Percentiles rank a stretch among this genome's conserved stretches.
Conservation (phyloP, 2,113 vertebrate species). For the Campylomormyrus tamandua region DNA sequence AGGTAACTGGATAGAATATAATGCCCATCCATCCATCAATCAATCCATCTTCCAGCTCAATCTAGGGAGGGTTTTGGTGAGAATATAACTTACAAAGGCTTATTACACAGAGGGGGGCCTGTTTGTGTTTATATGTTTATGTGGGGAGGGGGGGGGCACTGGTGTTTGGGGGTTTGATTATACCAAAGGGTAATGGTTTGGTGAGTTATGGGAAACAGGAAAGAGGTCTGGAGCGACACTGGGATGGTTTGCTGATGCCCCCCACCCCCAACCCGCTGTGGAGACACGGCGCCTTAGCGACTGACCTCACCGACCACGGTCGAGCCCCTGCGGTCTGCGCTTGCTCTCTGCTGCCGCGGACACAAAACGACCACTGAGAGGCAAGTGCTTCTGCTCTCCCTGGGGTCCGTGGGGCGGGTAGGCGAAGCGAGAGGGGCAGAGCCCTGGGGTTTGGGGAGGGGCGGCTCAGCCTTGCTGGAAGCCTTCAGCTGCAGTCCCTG, state of each 20-base stretch:
- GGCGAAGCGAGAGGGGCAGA: not conserved
- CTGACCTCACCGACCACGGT: not conserved
- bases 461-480: not conserved
- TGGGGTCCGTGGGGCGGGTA: not conserved
- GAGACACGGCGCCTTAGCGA: conserved; percentile 2
- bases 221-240: not conserved
- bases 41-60: not conserved
- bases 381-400: not conserved
- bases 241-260: not conserved
- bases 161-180: not conserved
- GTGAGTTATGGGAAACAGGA: not conserved
- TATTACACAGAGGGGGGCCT: not conserved
- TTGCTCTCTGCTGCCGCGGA: not conserved
- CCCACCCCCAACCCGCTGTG: not conserved
- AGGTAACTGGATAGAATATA: not conserved
- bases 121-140: not conserved
- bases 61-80: not conserved
- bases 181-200: not conserved
- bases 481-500: not conserved
- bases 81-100: not conserved
- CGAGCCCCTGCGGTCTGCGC: not conserved
- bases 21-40: not conserved
- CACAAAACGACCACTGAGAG: not conserved
- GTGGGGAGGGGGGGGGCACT: not conserved
- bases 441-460: not conserved